These are phyloP conservation scores for Scomberomorus guttatus DNA, from an alignment of 2,797 vertebrate species.

Conservation along the genomic window DNA sequence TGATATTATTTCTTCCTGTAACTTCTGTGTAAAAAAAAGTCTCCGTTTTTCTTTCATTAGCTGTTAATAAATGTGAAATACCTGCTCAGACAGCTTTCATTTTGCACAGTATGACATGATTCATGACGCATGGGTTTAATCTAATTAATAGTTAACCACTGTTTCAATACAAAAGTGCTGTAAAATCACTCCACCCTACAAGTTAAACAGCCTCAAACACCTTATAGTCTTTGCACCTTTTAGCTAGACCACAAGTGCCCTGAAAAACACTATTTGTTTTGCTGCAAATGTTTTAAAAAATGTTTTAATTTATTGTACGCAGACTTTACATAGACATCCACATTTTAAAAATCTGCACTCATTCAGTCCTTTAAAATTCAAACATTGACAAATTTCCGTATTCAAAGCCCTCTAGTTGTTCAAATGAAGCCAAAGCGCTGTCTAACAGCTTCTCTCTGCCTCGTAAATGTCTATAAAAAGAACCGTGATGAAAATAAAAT, in stretches of 20 bases:
- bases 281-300: too few species aligned
- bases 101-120: neutral
- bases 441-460: neutral
- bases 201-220: neutral
- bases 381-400: neutral
- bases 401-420: slow-evolving; percentile 10
- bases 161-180: neutral
- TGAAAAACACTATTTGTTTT: too few species aligned
- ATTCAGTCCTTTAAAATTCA: neutral
- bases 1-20: neutral
- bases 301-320: neutral
- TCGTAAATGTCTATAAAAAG: slow-evolving; percentile 33
- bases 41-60: neutral
- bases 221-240: neutral
- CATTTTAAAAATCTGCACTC: neutral
- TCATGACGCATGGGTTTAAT: neutral
- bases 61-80: neutral
- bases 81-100: neutral
- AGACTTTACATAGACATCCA: neutral
- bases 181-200: slow-evolving; percentile 8
- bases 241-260: neutral
- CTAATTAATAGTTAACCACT: slow-evolving; percentile 40
- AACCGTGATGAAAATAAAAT: slow-evolving; percentile 19
- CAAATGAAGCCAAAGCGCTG: slow-evolving; percentile 7
- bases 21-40: neutral